Conservation (phyloP, 2,888 invertebrate genomes). For the Cordilura impudica region DNA sequence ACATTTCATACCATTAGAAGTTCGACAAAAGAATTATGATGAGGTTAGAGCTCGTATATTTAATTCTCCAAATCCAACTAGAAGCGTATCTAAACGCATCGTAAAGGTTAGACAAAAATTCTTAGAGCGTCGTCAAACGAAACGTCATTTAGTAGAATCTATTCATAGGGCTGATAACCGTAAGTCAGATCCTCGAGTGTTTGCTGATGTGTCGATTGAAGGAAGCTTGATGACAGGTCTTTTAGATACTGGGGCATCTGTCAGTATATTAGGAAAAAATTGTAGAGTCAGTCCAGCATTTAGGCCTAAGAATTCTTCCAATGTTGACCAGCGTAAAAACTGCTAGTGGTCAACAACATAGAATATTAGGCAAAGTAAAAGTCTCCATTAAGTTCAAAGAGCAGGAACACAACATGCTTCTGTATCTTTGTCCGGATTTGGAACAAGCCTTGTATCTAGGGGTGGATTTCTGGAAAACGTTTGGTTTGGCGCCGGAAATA, state of each 20-base stretch:
- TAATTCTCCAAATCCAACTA: background rate
- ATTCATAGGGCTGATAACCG: background rate
- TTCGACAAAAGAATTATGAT: background rate
- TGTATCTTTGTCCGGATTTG: conserved; percentile 34
- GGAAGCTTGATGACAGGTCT: background rate
- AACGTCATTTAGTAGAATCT: background rate
- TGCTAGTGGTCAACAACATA: conserved; percentile 11
- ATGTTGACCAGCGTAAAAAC: background rate
- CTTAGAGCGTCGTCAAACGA: background rate
- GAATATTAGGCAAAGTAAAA: conserved; percentile 24
- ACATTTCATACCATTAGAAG: background rate
- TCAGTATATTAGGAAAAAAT: conserved; percentile 12
- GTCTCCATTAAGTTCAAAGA: conserved; percentile 8
- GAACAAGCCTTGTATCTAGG: no score
- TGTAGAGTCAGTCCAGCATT: background rate
- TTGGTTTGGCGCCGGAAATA: no score
- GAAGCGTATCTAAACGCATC: background rate
- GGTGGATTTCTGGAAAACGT: no score
- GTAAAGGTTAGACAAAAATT: background rate
- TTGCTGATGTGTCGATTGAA: no score
- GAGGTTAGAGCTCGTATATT: background rate
- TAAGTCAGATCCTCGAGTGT: no score
- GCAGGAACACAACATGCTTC: background rate
- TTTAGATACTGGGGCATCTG: conserved; percentile 13
- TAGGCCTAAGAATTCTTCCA: no score